A percentile compares a stretch with the other conserved stretches of the same genome.
These are phyloP conservation scores for Grammomys dolichurus DNA, from an alignment of 2,113 vertebrate genomes.

Conservation along the genomic window DNA sequence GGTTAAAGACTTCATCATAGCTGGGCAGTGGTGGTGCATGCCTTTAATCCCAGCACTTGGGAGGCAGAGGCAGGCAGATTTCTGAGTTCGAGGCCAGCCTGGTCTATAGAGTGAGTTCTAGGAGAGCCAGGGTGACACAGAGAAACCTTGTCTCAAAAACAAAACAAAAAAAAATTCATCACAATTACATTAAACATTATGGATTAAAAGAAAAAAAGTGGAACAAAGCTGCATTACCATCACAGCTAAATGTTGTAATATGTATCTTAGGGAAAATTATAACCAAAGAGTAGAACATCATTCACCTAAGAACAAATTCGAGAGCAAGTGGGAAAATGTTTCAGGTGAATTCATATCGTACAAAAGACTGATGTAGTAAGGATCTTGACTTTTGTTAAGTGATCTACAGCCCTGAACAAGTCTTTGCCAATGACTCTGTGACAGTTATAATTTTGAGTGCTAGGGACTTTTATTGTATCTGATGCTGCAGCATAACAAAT, in stretches of 20 bases:
- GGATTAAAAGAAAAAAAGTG: not conserved
- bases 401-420: not conserved
- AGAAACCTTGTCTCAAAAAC: too few species aligned
- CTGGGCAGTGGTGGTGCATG: too few species aligned
- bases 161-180: not conserved
- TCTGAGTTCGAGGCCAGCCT: too few species aligned
- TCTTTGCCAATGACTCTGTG: not conserved
- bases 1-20: not conserved
- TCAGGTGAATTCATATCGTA: not conserved
- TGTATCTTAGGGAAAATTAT: too few species aligned
- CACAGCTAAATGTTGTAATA: not conserved
- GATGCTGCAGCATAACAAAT: not conserved
- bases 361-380: not conserved
- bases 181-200: not conserved
- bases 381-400: not conserved
- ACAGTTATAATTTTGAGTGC: not conserved
- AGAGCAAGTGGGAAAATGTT: not conserved
- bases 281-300: not conserved
- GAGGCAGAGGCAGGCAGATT: too few species aligned
- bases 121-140: too few species aligned
- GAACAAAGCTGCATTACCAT: not conserved
- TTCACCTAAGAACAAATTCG: not conserved
- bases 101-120: too few species aligned
- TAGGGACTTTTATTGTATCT: fast-evolving
- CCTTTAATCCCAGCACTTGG: too few species aligned